Conservation (phyloP, 2,888 invertebrate genomes). For the Ptychoptera albimana region DNA sequence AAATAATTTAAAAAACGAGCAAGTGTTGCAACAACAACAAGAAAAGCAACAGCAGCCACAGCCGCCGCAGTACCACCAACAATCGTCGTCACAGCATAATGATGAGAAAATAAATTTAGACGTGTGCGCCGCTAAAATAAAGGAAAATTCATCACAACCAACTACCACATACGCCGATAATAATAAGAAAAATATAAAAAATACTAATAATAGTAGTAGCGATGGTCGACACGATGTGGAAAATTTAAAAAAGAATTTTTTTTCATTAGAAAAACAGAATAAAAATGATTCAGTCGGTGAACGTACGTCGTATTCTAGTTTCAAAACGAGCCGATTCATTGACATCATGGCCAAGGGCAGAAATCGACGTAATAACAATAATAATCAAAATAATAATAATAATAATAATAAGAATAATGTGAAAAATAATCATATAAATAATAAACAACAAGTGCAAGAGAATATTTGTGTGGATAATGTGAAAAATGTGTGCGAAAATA, state of each 20-base stretch:
- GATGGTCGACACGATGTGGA: too few species aligned
- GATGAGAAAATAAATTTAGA: background rate
- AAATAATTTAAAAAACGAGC: background rate
- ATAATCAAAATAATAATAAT: conserved; percentile 9
- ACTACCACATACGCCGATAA: too few species aligned
- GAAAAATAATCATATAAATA: conserved; percentile 1
- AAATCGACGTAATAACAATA: conserved; percentile 24
- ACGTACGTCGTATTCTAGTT: too few species aligned
- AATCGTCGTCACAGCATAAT: background rate
- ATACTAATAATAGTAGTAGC: too few species aligned
- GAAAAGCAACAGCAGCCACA: background rate
- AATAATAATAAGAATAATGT: conserved; percentile 1
- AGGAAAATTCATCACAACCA: too few species aligned
- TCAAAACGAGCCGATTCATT: conserved; percentile 11
- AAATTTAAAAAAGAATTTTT: too few species aligned
- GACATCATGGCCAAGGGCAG: conserved; percentile 31
- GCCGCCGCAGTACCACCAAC: too few species aligned
- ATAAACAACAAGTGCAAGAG: background rate
- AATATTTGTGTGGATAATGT: background rate
- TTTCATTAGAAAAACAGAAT: too few species aligned
- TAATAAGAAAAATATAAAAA: too few species aligned
- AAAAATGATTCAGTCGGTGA: too few species aligned
- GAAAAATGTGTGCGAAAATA: background rate
- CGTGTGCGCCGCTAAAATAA: background rate
- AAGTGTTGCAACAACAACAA: background rate